Evolutionary conservation across 1,140 invertebrate genomes (phyloP).

Genomic region (Megalonaias nervosa): DNA sequence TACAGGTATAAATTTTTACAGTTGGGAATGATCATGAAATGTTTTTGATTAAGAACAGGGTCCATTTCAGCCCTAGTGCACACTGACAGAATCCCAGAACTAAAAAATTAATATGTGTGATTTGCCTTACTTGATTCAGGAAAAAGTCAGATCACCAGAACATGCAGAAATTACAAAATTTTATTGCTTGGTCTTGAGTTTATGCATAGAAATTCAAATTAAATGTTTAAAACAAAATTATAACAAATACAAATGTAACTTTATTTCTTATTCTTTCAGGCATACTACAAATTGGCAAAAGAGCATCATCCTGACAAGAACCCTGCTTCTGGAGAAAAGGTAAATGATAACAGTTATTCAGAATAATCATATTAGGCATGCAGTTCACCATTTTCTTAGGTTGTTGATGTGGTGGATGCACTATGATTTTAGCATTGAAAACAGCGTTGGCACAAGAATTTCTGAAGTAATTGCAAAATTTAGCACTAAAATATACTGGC

Average conservation of each 20-base stretch:
- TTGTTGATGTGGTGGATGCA: too few species aligned
- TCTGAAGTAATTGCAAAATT: neutral
- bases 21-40: too few species aligned
- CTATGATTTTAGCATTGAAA: neutral
- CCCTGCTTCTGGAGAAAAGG: conserved; percentile 89
- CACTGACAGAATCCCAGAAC: too few species aligned
- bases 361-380: neutral
- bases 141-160: neutral
- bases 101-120: too few species aligned
- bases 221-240: neutral
- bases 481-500: neutral
- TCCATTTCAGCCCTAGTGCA: too few species aligned
- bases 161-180: too few species aligned
- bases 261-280: conserved; percentile 59
- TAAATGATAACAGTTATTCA: conserved; percentile 28
- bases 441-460: neutral
- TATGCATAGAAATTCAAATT: conserved; percentile 2
- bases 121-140: neutral
- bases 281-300: conserved; percentile 82
- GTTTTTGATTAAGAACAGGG: too few species aligned
- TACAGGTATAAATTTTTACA: too few species aligned
- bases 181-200: neutral
- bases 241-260: neutral
- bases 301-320: conserved; percentile 99
- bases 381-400: too few species aligned